phyloP scores from a whole-genome alignment of 1,140 invertebrate species.

The Physella acuta region DNA sequence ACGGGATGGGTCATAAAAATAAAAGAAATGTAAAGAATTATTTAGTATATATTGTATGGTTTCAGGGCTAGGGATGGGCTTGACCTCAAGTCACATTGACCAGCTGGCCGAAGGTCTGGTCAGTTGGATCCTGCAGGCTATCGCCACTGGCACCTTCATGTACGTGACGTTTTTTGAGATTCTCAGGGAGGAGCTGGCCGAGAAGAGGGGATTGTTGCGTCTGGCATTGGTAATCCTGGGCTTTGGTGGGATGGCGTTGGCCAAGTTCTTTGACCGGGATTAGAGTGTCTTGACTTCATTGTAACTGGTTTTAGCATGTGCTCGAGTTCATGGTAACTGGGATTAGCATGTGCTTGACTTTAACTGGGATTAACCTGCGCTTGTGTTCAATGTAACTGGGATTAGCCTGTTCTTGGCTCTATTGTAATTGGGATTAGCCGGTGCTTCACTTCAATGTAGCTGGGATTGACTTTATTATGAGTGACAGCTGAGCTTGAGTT shows the following conservation, averaged over 20 bases:
- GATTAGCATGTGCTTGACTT: no score
- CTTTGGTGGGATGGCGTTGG: slow-evolving; percentile 2
- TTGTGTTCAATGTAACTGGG: no score
- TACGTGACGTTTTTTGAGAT: slow-evolving; percentile 92
- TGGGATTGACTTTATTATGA: no score
- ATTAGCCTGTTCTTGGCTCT: no score
- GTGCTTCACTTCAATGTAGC: no score
- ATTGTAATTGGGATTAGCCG: no score
- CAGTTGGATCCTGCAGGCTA: slow-evolving; percentile 63
- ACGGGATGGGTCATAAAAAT: no score
- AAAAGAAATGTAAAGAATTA: no score
- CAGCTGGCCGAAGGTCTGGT: slow-evolving; percentile 45
- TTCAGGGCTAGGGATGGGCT: slow-evolving; percentile 63
- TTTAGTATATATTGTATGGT: no score
- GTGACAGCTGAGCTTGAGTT: no score
- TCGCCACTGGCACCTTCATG: slow-evolving; percentile 85
- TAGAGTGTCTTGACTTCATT: neutral
- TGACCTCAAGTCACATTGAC: slow-evolving; percentile 48
- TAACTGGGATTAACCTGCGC: no score
- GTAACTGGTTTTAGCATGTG: neutral
- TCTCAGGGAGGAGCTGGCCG: slow-evolving; percentile 64
- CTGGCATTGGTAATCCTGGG: neutral
- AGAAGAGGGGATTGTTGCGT: slow-evolving; percentile 2
- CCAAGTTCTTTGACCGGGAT: slow-evolving; percentile 17
- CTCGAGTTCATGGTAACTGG: no score